A percentile compares a stretch with the other conserved stretches of the same genome.
These are phyloP conservation scores for Nothobranchius furzeri DNA, from an alignment of 2,113 vertebrate genomes.

Conservation along the genomic window DNA sequence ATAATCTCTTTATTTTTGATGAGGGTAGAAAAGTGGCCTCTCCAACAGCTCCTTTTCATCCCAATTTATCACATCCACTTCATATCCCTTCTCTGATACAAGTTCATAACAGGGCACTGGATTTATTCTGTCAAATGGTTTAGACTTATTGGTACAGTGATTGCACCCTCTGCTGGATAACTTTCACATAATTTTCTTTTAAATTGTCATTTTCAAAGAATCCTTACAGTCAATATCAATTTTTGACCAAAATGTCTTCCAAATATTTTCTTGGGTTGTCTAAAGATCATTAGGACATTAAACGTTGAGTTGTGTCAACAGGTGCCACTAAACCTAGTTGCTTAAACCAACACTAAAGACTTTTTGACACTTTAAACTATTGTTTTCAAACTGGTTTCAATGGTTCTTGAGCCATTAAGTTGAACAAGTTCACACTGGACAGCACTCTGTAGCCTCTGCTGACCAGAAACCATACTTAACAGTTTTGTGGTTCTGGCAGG, in stretches of 20 bases:
- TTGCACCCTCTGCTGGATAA: slow-evolving; percentile 72
- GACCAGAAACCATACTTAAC: too few relatives aligned
- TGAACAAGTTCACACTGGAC: too few relatives aligned
- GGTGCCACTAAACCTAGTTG: too few relatives aligned
- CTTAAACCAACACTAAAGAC: too few relatives aligned
- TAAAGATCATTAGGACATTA: background rate
- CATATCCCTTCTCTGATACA: slow-evolving; percentile 14
- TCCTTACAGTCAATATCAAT: background rate
- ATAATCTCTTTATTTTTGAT: slow-evolving; percentile 30
- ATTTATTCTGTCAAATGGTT: background rate
- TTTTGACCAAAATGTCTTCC: background rate
- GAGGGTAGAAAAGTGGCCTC: background rate
- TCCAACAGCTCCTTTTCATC: slow-evolving; percentile 27
- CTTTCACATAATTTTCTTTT: slow-evolving; percentile 11
- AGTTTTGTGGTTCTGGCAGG: too few relatives aligned
- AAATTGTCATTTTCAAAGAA: slow-evolving; percentile 2
- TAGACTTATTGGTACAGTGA: slow-evolving; percentile 12
- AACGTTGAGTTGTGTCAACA: too few relatives aligned
- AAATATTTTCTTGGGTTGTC: slow-evolving; percentile 4
- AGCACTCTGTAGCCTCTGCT: too few relatives aligned
- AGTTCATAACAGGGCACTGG: slow-evolving; percentile 44
- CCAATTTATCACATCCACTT: slow-evolving; percentile 39
- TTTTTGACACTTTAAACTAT: too few relatives aligned
- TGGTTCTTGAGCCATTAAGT: too few relatives aligned
- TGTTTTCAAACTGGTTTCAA: too few relatives aligned